A percentile compares a stretch with the other conserved stretches of the same genome.
phyloP scores from a whole-genome alignment of 2,888 invertebrate species.

The Onchidella celtica region DNA sequence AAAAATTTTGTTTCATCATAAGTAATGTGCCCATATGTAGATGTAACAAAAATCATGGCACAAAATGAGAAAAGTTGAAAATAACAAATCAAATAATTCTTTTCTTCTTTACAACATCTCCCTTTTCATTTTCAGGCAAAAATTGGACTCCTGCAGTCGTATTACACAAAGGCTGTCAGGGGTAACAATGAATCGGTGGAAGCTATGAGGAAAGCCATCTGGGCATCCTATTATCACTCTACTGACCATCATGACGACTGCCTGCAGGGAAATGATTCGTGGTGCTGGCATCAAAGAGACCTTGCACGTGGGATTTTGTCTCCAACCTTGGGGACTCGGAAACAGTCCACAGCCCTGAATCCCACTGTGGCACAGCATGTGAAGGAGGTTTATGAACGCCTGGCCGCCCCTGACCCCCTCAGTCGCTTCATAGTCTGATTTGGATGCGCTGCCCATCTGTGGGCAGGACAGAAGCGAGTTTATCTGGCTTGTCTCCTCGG shows the following conservation, averaged over 20 bases:
- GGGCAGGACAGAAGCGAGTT: background rate
- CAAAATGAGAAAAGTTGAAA: background rate
- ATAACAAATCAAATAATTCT: background rate
- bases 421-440: background rate
- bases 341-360: background rate
- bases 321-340: background rate
- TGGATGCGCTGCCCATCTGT: constrained; percentile 1
- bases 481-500: background rate
- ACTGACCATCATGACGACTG: constrained; percentile 36
- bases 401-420: background rate
- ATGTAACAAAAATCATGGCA: background rate
- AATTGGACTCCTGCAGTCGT: constrained; percentile 5
- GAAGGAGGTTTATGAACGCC: background rate
- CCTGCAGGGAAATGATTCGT: constrained; percentile 24
- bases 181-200: background rate
- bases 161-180: constrained; percentile 9
- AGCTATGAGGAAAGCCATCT: constrained; percentile 36
- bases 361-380: constrained; percentile 1
- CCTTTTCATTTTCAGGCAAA: constrained; percentile 9
- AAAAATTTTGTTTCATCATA: background rate
- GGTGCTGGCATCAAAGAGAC: constrained; percentile 43
- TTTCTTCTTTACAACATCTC: background rate
- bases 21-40: background rate
- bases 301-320: background rate
- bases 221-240: constrained; percentile 43